Evolutionary conservation across 2,797 vertebrate genomes (phyloP).

Genomic region (Clarias laeviceps): DNA sequence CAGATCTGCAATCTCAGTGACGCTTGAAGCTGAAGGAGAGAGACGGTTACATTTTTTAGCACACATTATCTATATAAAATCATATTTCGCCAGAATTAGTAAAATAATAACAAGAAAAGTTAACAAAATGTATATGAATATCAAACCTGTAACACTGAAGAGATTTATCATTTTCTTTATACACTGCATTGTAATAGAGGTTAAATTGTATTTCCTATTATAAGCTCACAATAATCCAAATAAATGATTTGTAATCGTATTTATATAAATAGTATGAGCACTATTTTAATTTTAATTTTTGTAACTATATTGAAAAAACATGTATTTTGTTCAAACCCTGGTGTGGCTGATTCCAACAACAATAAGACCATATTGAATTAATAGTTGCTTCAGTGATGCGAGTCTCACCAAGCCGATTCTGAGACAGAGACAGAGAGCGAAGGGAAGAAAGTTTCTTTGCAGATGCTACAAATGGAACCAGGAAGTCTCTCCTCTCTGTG

Average conservation of each 20-base stretch:
- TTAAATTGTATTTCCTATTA: neutral
- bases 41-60: conserved; percentile 43
- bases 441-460: conserved; percentile 80
- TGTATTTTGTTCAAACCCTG: neutral
- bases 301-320: neutral
- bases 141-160: neutral
- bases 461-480: conserved; percentile 77
- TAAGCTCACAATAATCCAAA: neutral
- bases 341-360: too few relatives aligned
- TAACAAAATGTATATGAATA: neutral
- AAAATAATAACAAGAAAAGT: neutral
- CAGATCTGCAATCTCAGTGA: conserved; percentile 82
- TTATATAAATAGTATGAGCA: neutral
- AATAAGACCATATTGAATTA: neutral
- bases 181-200: neutral
- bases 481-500: conserved; percentile 68
- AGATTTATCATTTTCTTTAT: neutral
- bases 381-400: neutral
- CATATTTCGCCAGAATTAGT: neutral
- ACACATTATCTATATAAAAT: neutral
- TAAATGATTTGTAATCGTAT: too few relatives aligned
- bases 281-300: neutral
- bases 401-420: conserved; percentile 85
- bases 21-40: conserved; percentile 68
- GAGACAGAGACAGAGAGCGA: conserved; percentile 81